These are phyloP conservation scores for Probosciger aterrimus DNA, from an alignment of 2,113 vertebrate genomes.

Conservation along the genomic window DNA sequence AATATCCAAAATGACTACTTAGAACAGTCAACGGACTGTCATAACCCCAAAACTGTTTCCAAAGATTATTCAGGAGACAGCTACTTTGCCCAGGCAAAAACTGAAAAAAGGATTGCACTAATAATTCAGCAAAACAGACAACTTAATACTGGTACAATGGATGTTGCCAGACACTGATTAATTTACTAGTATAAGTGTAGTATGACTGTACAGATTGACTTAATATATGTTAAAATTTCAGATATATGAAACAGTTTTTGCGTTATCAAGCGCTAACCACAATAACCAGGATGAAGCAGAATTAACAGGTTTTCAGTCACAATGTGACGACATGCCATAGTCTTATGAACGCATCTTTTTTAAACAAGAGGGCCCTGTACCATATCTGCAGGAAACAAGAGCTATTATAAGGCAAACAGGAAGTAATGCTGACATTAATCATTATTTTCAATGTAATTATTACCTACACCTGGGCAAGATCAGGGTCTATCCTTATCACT, in stretches of 20 bases:
- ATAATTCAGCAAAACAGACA: not conserved
- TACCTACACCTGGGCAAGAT: not conserved
- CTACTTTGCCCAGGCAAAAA: not conserved
- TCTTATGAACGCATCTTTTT: not conserved
- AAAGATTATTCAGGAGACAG: not conserved
- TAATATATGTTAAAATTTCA: not conserved
- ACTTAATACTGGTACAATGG: rapidly evolving
- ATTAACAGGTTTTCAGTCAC: not conserved
- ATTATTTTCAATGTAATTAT: not conserved
- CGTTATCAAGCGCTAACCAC: not conserved
- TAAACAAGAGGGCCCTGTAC: not conserved
- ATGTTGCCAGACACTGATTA: not conserved
- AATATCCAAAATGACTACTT: not conserved
- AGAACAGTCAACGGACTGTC: not conserved
- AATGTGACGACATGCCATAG: not conserved
- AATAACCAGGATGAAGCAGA: not conserved
- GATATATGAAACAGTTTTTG: not conserved
- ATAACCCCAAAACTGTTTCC: not conserved
- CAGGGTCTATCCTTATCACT: not conserved
- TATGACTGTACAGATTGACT: not conserved
- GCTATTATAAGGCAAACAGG: not conserved
- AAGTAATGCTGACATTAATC: not conserved
- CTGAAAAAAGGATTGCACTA: not conserved
- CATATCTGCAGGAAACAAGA: not conserved
- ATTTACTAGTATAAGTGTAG: not conserved